Evolutionary conservation across 2,797 vertebrate genomes (phyloP).

Genomic region (Mormyrops boulengeri): DNA sequence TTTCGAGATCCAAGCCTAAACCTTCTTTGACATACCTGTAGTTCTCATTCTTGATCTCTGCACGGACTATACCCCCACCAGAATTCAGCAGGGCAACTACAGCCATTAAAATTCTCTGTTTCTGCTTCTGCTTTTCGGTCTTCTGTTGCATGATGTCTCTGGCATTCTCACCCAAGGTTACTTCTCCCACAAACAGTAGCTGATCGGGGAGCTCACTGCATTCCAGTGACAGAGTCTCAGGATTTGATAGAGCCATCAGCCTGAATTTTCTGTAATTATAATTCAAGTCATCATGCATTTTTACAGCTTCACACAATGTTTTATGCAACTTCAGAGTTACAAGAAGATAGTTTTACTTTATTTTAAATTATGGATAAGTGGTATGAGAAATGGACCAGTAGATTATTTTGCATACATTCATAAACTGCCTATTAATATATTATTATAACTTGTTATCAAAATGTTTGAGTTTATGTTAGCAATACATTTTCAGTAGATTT

Average conservation of each 20-base stretch:
- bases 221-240: not conserved
- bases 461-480: not conserved
- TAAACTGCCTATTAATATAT: not conserved
- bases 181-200: constrained; percentile 27
- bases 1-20: not conserved
- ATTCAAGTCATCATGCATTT: too few species aligned
- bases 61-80: constrained; percentile 41
- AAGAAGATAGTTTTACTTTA: not conserved
- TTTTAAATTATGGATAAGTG: not conserved
- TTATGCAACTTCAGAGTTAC: too few species aligned
- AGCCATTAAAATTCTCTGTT: constrained; percentile 14
- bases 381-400: not conserved
- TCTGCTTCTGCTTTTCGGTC: not conserved
- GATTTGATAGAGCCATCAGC: not conserved
- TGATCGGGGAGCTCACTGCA: constrained; percentile 25
- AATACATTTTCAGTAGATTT: not conserved
- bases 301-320: too few species aligned
- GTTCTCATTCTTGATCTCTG: not conserved
- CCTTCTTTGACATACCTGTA: not conserved
- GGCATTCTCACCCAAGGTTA: constrained; percentile 39
- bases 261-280: not conserved
- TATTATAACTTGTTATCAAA: not conserved
- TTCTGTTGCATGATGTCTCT: constrained; percentile 15
- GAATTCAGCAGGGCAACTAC: constrained; percentile 44
- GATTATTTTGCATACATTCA: not conserved